Evolutionary conservation across 2,113 vertebrate species (phyloP), one percentile per base, ranked within the genome.

Genomic region (Psilopogon haemacephalus): DNA sequence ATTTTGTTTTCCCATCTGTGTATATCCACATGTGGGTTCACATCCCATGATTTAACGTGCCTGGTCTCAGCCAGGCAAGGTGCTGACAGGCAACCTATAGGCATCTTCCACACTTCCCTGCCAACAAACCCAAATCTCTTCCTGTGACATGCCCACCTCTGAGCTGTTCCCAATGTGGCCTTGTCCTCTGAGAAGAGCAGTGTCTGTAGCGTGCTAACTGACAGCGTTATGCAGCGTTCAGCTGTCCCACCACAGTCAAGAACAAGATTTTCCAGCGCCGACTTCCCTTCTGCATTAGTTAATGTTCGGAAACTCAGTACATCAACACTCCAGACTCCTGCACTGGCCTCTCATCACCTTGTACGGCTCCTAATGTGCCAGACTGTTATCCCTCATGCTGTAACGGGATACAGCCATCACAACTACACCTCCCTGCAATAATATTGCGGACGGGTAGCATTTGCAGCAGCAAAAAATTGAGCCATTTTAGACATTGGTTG

Each of bases 11-110:
- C 48, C 69, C 6, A 0, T 44, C 56, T 2, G 0, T 65, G n/a
- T 33, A 9, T 58, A 73, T 38, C 58, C 62, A 52, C 4, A 2
- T 50, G 38, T 79, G 88, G 81, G 23, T 91, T 91, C 80, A 30
- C 37, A 35, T 48, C 59, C 46, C 68, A 23, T 60, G 86, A 92
- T 85, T 94, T 93, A 94, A 80, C 1, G 0, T 0, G 0, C 32
- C 44, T 12, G 44, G 59, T 13, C 46, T 11, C 28, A 37, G 44
- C 56, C 2, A 19, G 75, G 30, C 19, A 0, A 81, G 56, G 94
- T 44, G 95, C 56, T 94, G 94, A 94, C 89, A 94, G 58, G 93
- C 60, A 56, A 58, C 68, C 86, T 70, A 27, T 42, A 21, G 64
- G 60, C 71, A 87, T 91, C 94, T 87, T 68, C 88, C 78, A 37